Percentiles rank a stretch among this genome's conserved stretches.
Evolutionary conservation across 1,140 invertebrate genomes (phyloP).

Genomic region (Danaus melanippus): DNA sequence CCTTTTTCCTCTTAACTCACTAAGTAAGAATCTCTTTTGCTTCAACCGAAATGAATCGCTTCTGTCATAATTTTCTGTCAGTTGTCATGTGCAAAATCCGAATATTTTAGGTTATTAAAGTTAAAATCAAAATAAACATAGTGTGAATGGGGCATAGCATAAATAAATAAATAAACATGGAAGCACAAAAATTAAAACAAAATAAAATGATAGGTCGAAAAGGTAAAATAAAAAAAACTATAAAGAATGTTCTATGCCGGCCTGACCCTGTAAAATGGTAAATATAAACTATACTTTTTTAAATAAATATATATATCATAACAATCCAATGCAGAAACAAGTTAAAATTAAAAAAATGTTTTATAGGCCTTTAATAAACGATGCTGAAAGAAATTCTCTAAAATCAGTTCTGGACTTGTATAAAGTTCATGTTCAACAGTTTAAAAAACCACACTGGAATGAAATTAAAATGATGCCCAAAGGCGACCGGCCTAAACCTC

Average conservation of each 20-base stretch:
- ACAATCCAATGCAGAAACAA: background rate
- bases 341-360: conserved; percentile 1
- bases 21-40: conserved; percentile 1
- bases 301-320: background rate
- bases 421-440: conserved; percentile 36
- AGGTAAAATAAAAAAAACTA: conserved; percentile 53
- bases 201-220: conserved; percentile 43
- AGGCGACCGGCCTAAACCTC: conserved; percentile 43
- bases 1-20: no score
- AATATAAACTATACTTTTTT: conserved; percentile 11
- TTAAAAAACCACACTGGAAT: conserved; percentile 50
- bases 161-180: conserved; percentile 19
- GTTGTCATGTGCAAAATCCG: no score
- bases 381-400: conserved; percentile 28
- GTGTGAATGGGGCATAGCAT: no score
- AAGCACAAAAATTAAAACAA: conserved; percentile 38
- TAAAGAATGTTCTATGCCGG: conserved; percentile 54
- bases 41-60: no score
- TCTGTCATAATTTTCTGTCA: no score
- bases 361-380: conserved; percentile 38
- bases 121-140: no score
- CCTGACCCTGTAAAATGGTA: conserved; percentile 52
- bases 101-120: no score
- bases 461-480: conserved; percentile 48
- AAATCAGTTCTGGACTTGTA: conserved; percentile 29